These are phyloP conservation scores for Drosophila repletoides DNA, from an alignment of 1,140 invertebrate genomes.

Conservation along the genomic window DNA sequence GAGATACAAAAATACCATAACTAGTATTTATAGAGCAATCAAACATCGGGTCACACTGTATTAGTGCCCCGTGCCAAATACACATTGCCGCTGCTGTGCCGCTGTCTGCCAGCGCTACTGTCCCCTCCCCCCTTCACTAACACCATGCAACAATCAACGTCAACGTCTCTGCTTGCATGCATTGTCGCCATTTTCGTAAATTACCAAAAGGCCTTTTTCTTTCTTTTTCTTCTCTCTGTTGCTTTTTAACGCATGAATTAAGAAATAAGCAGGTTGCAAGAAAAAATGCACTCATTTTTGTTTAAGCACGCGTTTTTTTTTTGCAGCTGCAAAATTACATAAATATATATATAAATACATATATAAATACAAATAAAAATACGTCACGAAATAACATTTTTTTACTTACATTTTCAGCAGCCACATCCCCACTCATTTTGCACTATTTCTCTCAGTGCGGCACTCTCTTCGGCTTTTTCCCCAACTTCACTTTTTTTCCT, in stretches of 20 bases:
- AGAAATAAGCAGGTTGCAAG: too few relatives aligned
- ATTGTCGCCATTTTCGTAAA: conserved; percentile 81
- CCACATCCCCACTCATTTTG: conserved; percentile 80
- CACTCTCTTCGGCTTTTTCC: conserved; percentile 58
- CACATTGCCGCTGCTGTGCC: conserved; percentile 51
- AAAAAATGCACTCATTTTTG: too few relatives aligned
- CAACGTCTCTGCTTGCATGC: conserved; percentile 56
- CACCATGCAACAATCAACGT: too few relatives aligned
- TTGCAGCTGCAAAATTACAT: conserved; percentile 59
- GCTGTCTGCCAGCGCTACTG: conserved; percentile 18
- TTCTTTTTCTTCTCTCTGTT: conserved; percentile 47
- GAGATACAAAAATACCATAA: conserved; percentile 52
- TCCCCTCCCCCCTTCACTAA: conserved; percentile 25
- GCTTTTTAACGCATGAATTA: conserved; percentile 37
- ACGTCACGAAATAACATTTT: conserved; percentile 24
- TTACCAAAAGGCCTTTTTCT: conserved; percentile 69
- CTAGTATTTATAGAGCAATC: conserved; percentile 41
- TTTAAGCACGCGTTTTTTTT: conserved; percentile 49
- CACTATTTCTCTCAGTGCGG: conserved; percentile 59
- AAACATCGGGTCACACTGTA: conserved; percentile 58
- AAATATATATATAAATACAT: too few relatives aligned
- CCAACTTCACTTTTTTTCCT: conserved; percentile 40
- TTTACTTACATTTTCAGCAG: conserved; percentile 79
- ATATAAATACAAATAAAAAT: too few relatives aligned
- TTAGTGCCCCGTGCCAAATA: conserved; percentile 72